These are phyloP conservation scores for Clamator glandarius DNA, from an alignment of 2,797 vertebrate species.

Conservation along the genomic window DNA sequence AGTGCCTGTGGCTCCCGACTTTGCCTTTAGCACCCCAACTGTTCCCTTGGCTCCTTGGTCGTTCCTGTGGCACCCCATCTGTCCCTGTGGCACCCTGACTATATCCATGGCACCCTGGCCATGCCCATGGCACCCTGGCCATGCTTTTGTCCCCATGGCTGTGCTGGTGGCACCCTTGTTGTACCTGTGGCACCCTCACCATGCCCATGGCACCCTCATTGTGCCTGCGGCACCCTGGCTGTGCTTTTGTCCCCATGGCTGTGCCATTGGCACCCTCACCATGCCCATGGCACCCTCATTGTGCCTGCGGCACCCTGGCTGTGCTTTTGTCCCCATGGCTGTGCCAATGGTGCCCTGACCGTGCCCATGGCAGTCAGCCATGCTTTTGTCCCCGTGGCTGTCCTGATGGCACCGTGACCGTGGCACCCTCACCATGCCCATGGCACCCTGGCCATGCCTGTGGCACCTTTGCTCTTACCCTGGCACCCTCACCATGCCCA, in stretches of 20 bases:
- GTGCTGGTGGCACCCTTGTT: neutral
- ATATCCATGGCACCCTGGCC: accelerated
- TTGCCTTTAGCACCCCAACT: too few relatives aligned
- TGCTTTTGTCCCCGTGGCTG: neutral
- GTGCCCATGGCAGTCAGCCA: too few relatives aligned
- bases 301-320: neutral
- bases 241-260: too few relatives aligned
- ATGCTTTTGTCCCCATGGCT: accelerated
- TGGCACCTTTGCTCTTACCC: too few relatives aligned
- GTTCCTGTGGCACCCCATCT: neutral
- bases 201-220: accelerated
- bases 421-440: too few relatives aligned
- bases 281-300: neutral
- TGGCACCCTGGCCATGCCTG: neutral
- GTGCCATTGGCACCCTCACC: too few relatives aligned
- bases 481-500: too few relatives aligned
- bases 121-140: accelerated
- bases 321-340: neutral
- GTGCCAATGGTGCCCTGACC: too few relatives aligned
- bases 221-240: neutral
- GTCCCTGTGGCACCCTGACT: neutral
- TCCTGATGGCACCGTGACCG: neutral
- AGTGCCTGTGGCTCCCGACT: too few relatives aligned
- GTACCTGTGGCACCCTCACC: accelerated
- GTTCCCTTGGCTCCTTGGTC: too few relatives aligned